phyloP scores from a whole-genome alignment of 2,888 invertebrate species.

The Rotaria socialis region DNA sequence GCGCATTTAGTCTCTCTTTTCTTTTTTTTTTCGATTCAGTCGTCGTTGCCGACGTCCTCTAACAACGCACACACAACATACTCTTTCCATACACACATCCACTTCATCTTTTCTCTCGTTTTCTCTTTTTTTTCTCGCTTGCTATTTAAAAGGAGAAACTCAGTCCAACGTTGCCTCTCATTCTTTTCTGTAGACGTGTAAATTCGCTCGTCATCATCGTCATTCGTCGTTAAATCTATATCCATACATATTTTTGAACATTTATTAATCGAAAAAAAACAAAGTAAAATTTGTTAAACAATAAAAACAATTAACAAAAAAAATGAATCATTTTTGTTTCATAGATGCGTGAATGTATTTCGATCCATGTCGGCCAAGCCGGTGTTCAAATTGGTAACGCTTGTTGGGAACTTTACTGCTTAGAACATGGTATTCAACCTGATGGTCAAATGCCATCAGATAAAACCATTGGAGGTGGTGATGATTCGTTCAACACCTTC shows the following conservation, averaged over 20 bases:
- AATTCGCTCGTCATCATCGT: constrained; percentile 13
- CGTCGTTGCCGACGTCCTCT: constrained; percentile 17
- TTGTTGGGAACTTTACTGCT: constrained; percentile 65
- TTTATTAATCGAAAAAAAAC: neutral
- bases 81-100: neutral
- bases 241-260: neutral
- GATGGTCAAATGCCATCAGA: constrained; percentile 47
- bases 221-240: neutral
- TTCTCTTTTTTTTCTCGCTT: constrained; percentile 29
- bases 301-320: neutral
- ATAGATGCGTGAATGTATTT: constrained; percentile 60
- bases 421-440: constrained; percentile 62
- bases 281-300: neutral
- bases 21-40: constrained; percentile 7
- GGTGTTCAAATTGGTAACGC: constrained; percentile 64
- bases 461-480: constrained; percentile 61
- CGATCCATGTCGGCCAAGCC: constrained; percentile 62
- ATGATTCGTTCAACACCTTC: constrained; percentile 79
- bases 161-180: neutral
- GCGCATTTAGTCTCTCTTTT: neutral
- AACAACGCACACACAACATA: constrained; percentile 2
- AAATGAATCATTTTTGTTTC: neutral
- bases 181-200: neutral
- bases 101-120: constrained; percentile 29
- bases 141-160: constrained; percentile 29